Evolutionary conservation across 2,888 invertebrate genomes (phyloP).

Genomic region (Dasysyrphus albostriatus): DNA sequence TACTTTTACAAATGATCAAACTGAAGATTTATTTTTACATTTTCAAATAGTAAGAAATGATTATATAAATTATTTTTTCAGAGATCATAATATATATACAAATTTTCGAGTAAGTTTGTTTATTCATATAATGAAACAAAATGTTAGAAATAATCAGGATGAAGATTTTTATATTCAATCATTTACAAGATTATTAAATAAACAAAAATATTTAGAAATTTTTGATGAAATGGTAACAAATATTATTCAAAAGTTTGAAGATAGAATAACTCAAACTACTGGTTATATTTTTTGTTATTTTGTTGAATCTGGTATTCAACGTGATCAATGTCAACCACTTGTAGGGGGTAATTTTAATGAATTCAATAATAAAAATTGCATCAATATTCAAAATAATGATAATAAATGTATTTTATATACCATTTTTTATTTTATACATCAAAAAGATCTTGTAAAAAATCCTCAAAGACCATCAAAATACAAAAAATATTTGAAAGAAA

Average conservation of each 20-base stretch:
- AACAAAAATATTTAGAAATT: too few species aligned
- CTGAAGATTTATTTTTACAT: too few species aligned
- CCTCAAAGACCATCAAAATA: not conserved
- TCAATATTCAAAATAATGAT: conserved; percentile 2
- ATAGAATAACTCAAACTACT: conserved; percentile 30
- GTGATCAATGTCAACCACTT: conserved; percentile 24
- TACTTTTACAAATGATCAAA: too few species aligned
- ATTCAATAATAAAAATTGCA: not conserved
- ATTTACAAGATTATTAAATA: too few species aligned
- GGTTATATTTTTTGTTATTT: conserved; percentile 1
- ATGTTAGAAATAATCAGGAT: too few species aligned
- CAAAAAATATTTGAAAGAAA: too few species aligned
- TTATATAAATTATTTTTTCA: too few species aligned
- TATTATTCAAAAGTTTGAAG: conserved; percentile 24
- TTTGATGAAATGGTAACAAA: not conserved
- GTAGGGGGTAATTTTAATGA: not conserved
- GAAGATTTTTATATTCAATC: too few species aligned
- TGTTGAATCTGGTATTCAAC: conserved; percentile 31
- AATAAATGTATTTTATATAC: conserved; percentile 7
- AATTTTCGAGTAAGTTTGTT: too few species aligned
- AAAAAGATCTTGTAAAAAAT: not conserved
- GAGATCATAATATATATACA: too few species aligned
- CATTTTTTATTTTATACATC: conserved; percentile 3
- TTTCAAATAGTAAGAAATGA: too few species aligned
- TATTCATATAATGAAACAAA: too few species aligned